Base-by-base conservation (phyloP, 2,797 vertebrate species). In the Fundulus diaphanus region DNA sequence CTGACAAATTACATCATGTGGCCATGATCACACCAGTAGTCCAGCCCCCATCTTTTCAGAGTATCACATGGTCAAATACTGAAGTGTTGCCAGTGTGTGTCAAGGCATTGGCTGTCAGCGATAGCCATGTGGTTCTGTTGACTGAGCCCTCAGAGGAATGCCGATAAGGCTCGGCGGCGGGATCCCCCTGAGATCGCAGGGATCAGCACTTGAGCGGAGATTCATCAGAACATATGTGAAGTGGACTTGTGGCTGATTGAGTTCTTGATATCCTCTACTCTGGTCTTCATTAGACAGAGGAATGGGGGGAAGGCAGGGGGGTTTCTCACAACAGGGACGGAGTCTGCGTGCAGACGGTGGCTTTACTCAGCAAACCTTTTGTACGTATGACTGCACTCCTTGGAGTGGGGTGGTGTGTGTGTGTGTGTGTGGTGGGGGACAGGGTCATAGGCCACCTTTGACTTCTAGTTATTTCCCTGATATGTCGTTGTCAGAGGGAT, bases 251-350 rank as follows among this genome's bases (percentile, higher is more conserved):
- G 85, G 85, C 90, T 89, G 91, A 94, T 92, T 84, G 90, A 92
- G 89, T 76, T 87, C 79, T 87, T 79, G 91, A 93, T 93, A 92
- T 91, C 86, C 88, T 85, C 73, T 90, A 72, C 79, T 93, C 92
- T 94, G 91, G 87, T 94, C 90, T 91, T 93, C 90, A 94, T 94
- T 94, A 92, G 88, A 75, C 5, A 3, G 72, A 92, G 90, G 93
- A 92, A 93, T 92, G 91, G 92, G 91, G 93, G 89, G 85, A 87
- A 84, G 49, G 63, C 79, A 90, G 76, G 93, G 93, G 91, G 92
- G 90, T 83, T 92, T 70, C 70, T 72, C 74, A 71, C 57, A 7
- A 44, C 7, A 1, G 52, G 69, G 75, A 81, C 63, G n/a, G n/a
- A n/a, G n/a, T n/a, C n/a, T n/a, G n/a, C n/a, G n/a, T 69, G 83